These are phyloP conservation scores for Brachyrhaphis roseni DNA, from an alignment of 2,797 vertebrate species.

Conservation along the genomic window DNA sequence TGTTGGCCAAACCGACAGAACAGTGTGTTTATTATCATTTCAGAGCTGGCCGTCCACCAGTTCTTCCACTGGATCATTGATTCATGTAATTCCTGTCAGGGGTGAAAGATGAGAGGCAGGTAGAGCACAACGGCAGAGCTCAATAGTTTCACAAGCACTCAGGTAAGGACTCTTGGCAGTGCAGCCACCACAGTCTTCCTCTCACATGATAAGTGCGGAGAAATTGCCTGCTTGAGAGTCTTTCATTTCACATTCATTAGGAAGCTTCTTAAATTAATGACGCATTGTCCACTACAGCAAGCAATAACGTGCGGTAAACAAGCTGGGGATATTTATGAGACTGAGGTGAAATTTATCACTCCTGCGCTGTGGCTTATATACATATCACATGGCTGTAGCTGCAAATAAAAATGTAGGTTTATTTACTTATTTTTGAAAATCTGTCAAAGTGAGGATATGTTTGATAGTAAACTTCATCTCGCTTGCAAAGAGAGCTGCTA, in stretches of 20 bases:
- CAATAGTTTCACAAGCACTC: constrained; percentile 52
- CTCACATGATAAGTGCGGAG: constrained; percentile 36
- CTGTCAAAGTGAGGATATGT: background rate
- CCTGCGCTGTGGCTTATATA: constrained; percentile 25
- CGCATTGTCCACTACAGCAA: constrained; percentile 53
- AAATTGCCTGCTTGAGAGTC: constrained; percentile 54
- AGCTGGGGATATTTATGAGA: constrained; percentile 63
- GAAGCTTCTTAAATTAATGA: constrained; percentile 73
- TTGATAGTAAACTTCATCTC: background rate
- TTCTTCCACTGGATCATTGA: constrained; percentile 58
- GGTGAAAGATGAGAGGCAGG: constrained; percentile 71
- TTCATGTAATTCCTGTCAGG: constrained; percentile 76
- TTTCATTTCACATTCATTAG: constrained; percentile 75
- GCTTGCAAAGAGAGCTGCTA: background rate
- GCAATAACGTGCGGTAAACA: constrained; percentile 71
- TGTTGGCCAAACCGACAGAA: constrained; percentile 59
- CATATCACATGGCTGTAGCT: constrained; percentile 19
- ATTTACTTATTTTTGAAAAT: background rate
- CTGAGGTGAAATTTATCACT: constrained; percentile 51
- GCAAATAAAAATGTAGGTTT: background rate
- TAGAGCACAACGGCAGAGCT: constrained; percentile 40
- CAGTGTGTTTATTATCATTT: constrained; percentile 74
- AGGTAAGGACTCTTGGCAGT: constrained; percentile 46
- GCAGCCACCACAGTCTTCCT: constrained; percentile 34
- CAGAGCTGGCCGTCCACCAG: constrained; percentile 66